A percentile compares a stretch with the other conserved stretches of the same genome.
phyloP scores from a whole-genome alignment of 2,797 vertebrate genomes.

The Anolis apletophallus region DNA sequence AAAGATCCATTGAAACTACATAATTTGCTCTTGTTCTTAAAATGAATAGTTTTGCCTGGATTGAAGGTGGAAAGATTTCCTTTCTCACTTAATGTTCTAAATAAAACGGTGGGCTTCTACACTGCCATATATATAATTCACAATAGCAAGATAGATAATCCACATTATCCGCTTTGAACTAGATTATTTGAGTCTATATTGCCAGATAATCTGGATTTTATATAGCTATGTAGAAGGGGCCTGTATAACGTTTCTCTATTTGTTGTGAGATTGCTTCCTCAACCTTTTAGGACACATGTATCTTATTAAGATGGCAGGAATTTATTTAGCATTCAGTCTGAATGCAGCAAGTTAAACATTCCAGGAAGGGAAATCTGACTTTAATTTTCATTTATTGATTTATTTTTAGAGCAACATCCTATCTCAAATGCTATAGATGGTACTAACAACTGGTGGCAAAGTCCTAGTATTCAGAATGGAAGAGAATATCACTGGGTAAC shows the following conservation, averaged over 20 bases:
- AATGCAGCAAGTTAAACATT: not conserved
- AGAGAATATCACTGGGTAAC: constrained; percentile 93
- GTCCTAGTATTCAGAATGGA: constrained; percentile 96
- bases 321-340: not conserved
- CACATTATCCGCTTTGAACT: too few species aligned
- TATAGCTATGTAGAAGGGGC: too few species aligned
- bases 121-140: too few species aligned
- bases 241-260: not conserved
- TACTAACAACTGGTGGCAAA: constrained; percentile 98
- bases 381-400: constrained; percentile 31
- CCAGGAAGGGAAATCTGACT: not conserved
- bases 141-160: too few species aligned
- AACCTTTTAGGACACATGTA: not conserved
- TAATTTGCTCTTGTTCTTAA: too few species aligned
- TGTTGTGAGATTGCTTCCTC: not conserved
- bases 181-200: too few species aligned
- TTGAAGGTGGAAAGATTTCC: not conserved
- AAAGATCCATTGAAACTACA: too few species aligned
- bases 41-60: not conserved
- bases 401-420: constrained; percentile 86
- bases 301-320: not conserved
- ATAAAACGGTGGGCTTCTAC: too few species aligned
- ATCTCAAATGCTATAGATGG: constrained; percentile 93
- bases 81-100: too few species aligned
- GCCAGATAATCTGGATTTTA: too few species aligned